Conservation (phyloP, 2,113 vertebrate species). For the Gymnorhina tibicen region DNA sequence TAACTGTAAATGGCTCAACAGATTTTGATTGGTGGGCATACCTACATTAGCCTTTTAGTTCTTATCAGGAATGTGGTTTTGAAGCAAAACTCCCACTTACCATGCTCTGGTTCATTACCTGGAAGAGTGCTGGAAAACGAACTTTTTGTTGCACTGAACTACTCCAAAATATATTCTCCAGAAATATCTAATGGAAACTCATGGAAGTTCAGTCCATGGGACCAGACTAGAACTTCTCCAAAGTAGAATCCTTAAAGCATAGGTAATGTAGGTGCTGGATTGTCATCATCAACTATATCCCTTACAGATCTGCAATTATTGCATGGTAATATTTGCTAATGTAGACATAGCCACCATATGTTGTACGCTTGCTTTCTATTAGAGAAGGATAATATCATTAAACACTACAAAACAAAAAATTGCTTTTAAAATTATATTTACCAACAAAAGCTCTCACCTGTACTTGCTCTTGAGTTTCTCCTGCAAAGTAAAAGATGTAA, state of each 20-base stretch:
- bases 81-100: neutral
- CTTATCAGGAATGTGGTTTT: neutral
- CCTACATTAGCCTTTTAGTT: neutral
- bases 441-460: constrained; percentile 78
- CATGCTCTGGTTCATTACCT: neutral
- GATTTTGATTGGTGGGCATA: neutral
- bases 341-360: neutral
- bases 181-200: neutral
- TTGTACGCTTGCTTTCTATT: neutral
- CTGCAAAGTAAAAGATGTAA: constrained; percentile 99
- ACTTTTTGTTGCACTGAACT: neutral
- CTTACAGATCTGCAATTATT: neutral
- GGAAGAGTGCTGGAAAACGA: neutral
- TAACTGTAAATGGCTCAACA: neutral
- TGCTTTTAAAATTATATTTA: neutral
- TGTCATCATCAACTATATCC: neutral
- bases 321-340: neutral
- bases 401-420: neutral
- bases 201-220: neutral
- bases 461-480: constrained; percentile 91
- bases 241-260: neutral
- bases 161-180: neutral
- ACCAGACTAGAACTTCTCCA: neutral
- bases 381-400: neutral
- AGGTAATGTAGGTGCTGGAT: neutral